Percentiles rank a stretch among this genome's conserved stretches.
These are phyloP conservation scores for Brevimyrus niger DNA, from an alignment of 2,113 vertebrate species.

Conservation along the genomic window DNA sequence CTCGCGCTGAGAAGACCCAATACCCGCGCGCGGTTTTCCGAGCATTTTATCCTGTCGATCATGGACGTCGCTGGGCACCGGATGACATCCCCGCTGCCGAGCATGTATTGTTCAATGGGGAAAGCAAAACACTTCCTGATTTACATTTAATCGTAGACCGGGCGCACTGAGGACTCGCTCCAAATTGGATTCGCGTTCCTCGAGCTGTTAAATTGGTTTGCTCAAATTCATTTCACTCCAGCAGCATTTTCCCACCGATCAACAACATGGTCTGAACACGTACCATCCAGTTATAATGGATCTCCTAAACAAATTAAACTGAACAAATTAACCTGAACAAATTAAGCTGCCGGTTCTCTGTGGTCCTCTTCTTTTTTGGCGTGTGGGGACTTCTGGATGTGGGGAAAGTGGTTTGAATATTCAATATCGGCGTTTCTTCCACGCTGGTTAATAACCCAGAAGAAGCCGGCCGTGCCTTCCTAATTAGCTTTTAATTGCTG, in stretches of 20 bases:
- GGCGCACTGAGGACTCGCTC: conserved; percentile 56
- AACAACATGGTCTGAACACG: not conserved
- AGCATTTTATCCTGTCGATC: not conserved
- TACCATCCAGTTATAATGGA: not conserved
- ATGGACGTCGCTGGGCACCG: not conserved
- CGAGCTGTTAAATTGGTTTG: conserved; percentile 35
- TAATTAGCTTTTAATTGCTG: conserved; percentile 6
- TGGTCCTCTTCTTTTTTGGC: not conserved
- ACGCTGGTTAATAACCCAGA: not conserved
- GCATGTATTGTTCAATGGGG: conserved; percentile 11
- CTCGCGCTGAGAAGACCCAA: not conserved
- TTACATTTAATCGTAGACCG: conserved; percentile 43
- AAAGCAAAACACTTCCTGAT: conserved; percentile 50
- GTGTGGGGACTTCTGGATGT: not conserved
- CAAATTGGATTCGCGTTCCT: conserved; percentile 56
- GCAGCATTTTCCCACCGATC: not conserved
- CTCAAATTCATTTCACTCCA: conserved; percentile 16
- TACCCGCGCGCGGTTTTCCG: not conserved
- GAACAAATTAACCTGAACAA: conserved; percentile 9
- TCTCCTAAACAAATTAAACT: conserved; percentile 9
- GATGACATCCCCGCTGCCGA: not conserved
- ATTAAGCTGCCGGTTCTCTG: not conserved
- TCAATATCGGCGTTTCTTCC: not conserved
- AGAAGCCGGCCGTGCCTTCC: not conserved
- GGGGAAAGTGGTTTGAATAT: not conserved